Conservation (phyloP, 1,140 invertebrate genomes). For the Zophobas atratus region DNA sequence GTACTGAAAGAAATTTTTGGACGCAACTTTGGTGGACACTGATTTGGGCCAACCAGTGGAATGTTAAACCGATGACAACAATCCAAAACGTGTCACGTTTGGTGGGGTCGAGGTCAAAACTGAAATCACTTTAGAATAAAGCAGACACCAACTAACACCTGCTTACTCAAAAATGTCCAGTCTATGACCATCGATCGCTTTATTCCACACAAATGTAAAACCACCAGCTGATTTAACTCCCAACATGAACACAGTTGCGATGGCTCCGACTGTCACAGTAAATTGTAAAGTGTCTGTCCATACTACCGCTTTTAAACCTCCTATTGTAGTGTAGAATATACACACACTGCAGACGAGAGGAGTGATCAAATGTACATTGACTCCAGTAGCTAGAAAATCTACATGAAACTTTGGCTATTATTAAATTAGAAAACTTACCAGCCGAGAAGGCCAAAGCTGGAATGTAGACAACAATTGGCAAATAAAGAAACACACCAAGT, state of each 20-base stretch:
- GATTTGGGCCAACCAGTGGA: slow-evolving; percentile 60
- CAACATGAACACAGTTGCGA: slow-evolving; percentile 76
- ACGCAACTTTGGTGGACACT: too few species aligned
- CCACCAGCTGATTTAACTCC: slow-evolving; percentile 78
- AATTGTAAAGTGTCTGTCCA: slow-evolving; percentile 82
- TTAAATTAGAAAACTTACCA: slow-evolving; percentile 64
- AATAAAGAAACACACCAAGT: slow-evolving; percentile 68
- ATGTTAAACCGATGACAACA: slow-evolving; percentile 72
- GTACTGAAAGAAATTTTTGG: too few species aligned
- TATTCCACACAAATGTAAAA: slow-evolving; percentile 69
- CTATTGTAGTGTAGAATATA: slow-evolving; percentile 85
- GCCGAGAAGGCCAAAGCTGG: slow-evolving; percentile 76
- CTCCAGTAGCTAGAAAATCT: slow-evolving; percentile 75
- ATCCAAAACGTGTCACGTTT: slow-evolving; percentile 73
- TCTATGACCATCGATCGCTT: slow-evolving; percentile 70
- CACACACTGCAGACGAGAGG: slow-evolving; percentile 81
- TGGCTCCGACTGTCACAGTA: slow-evolving; percentile 77
- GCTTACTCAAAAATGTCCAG: slow-evolving; percentile 42
- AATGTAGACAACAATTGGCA: slow-evolving; percentile 76
- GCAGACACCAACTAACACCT: background rate
- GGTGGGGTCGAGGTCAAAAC: slow-evolving; percentile 71
- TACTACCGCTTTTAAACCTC: slow-evolving; percentile 83
- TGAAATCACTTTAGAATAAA: slow-evolving; percentile 66
- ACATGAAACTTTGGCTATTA: background rate
- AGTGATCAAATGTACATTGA: slow-evolving; percentile 77